A percentile compares a stretch with the other conserved stretches of the same genome.
These are phyloP conservation scores for Acromyrmex heyeri DNA, from an alignment of 1,140 invertebrate species.

Conservation along the genomic window DNA sequence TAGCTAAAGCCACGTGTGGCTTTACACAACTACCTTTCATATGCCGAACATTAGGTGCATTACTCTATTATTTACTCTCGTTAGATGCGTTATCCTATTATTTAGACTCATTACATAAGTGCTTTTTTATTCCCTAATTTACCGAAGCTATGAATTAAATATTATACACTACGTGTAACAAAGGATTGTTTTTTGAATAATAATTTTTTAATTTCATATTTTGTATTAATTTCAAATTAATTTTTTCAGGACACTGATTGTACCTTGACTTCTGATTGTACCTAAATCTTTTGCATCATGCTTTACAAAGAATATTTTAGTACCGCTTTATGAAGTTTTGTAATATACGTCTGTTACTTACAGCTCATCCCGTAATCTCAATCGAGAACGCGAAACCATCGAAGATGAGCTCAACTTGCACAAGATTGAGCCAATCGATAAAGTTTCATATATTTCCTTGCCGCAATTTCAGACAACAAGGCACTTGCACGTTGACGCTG, in stretches of 20 bases:
- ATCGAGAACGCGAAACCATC: background rate
- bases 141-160: background rate
- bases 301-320: background rate
- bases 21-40: constrained; percentile 36
- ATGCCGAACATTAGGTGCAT: constrained; percentile 5
- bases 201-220: background rate
- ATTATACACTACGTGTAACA: background rate
- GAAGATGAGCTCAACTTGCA: constrained; percentile 38
- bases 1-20: constrained; percentile 31
- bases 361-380: constrained; percentile 2
- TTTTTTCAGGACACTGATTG: background rate
- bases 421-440: constrained; percentile 42
- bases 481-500: constrained; percentile 56
- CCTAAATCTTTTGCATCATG: background rate
- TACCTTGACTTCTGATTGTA: background rate
- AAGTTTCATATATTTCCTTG: constrained; percentile 50
- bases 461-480: constrained; percentile 57
- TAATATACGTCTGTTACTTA: background rate
- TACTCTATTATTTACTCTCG: constrained; percentile 21
- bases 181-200: background rate
- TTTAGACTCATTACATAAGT: constrained; percentile 6
- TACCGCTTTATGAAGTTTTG: background rate
- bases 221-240: background rate
- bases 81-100: background rate
- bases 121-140: background rate